Percentiles rank a stretch among this genome's conserved stretches.
These are phyloP conservation scores for Copidosoma aretas DNA, from an alignment of 2,888 invertebrate genomes.

Conservation along the genomic window DNA sequence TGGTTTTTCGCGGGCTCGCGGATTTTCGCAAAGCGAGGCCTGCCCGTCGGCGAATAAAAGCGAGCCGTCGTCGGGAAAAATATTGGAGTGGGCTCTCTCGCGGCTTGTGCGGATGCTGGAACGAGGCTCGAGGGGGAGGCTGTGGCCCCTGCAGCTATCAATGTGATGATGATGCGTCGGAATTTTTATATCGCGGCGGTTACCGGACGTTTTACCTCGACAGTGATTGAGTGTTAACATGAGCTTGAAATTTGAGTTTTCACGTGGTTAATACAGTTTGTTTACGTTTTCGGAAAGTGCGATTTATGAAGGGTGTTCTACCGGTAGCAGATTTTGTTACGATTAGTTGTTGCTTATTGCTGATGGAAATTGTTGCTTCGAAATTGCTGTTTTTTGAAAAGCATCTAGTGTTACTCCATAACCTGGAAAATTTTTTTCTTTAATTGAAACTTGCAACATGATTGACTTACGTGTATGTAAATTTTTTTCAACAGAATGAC, in stretches of 20 bases:
- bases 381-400: neutral
- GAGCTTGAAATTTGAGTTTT: neutral
- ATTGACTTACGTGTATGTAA: neutral
- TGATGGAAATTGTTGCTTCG: neutral
- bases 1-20: constrained; percentile 45
- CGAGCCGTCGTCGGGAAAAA: constrained; percentile 17
- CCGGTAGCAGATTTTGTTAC: neutral
- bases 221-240: neutral
- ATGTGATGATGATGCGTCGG: constrained; percentile 30
- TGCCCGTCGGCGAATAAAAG: constrained; percentile 11
- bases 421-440: neutral
- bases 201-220: no score
- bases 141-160: neutral
- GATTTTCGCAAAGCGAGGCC: constrained; percentile 32
- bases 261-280: neutral
- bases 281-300: neutral
- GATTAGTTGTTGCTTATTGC: neutral
- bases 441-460: neutral
- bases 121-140: constrained; percentile 16
- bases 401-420: neutral
- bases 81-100: neutral
- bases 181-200: constrained; percentile 23
- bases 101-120: neutral
- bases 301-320: neutral
- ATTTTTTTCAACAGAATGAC: no score